These are phyloP conservation scores for Myopa tessellatipennis DNA, from an alignment of 2,888 invertebrate species.

Conservation along the genomic window DNA sequence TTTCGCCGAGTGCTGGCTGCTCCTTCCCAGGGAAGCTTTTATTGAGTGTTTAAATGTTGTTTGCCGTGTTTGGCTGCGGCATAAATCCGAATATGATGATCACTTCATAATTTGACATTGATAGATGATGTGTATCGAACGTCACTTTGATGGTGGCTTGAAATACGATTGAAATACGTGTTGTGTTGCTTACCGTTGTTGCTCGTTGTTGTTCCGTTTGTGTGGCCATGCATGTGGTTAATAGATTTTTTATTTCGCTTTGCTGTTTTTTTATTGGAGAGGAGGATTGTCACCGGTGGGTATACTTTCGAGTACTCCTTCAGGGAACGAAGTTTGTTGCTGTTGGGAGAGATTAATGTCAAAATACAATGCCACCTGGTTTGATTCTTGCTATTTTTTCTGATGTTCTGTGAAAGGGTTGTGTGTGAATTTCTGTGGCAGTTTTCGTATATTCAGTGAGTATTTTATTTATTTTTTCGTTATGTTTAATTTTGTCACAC, in stretches of 20 bases:
- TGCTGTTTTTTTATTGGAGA: constrained; percentile 40
- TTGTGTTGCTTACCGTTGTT: constrained; percentile 31
- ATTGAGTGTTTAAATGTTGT: constrained; percentile 44
- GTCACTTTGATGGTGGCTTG: constrained; percentile 62
- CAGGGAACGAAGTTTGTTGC: constrained; percentile 24
- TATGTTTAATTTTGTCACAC: too few relatives aligned
- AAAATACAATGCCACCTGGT: constrained; percentile 42
- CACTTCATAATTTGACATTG: constrained; percentile 69
- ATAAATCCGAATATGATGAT: constrained; percentile 69
- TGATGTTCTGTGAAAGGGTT: constrained; percentile 20
- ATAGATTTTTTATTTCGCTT: constrained; percentile 52
- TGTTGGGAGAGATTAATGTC: constrained; percentile 17
- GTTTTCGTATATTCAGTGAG: not conserved
- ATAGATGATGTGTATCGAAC: constrained; percentile 60
- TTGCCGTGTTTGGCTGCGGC: constrained; percentile 52
- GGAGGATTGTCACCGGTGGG: constrained; percentile 49
- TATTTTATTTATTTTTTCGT: not conserved
- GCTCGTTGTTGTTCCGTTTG: constrained; percentile 10
- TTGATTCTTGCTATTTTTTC: constrained; percentile 1
- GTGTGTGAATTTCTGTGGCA: constrained; percentile 15
- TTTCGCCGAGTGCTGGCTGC: not conserved
- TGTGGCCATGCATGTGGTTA: constrained; percentile 47
- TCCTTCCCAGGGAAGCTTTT: constrained; percentile 20
- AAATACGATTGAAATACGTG: constrained; percentile 63
- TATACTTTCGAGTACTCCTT: not conserved